Evolutionary conservation across 2,113 vertebrate genomes (phyloP).

Genomic region (Tachysurus vachellii): DNA sequence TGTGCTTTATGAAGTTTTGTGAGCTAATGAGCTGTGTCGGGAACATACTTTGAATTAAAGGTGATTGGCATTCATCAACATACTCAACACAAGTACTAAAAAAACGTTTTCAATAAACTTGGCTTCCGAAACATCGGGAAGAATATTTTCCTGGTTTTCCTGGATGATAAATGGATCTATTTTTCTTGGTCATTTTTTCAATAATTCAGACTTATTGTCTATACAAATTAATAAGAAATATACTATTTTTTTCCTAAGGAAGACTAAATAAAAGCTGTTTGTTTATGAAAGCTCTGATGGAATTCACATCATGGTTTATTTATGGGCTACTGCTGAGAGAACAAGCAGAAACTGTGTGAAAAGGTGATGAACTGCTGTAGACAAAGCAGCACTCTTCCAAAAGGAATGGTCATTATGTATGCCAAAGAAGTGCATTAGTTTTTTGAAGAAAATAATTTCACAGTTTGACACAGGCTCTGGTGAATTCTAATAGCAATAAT

Average conservation of each 20-base stretch:
- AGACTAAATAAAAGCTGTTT: neutral
- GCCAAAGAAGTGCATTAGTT: conserved; percentile 2
- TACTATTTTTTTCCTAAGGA: neutral
- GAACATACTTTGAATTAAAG: neutral
- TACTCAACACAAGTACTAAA: neutral
- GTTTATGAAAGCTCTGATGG: neutral
- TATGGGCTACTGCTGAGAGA: neutral
- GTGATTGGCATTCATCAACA: neutral
- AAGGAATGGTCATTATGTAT: neutral
- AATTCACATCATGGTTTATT: neutral
- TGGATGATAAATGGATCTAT: neutral
- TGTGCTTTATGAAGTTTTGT: neutral
- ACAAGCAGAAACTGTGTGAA: conserved; percentile 25
- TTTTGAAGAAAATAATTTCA: conserved; percentile 21
- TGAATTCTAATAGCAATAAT: conserved; percentile 31
- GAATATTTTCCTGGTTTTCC: neutral
- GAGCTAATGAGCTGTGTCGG: neutral
- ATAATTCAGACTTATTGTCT: neutral
- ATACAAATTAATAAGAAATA: conserved; percentile 1
- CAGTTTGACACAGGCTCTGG: conserved; percentile 8
- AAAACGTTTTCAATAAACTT: neutral
- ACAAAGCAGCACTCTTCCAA: conserved; percentile 7
- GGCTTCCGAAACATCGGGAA: neutral
- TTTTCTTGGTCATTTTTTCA: neutral
- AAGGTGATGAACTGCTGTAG: conserved; percentile 15